These are phyloP conservation scores for Hydrolagus colliei DNA, from an alignment of 2,797 vertebrate species.

Conservation along the genomic window DNA sequence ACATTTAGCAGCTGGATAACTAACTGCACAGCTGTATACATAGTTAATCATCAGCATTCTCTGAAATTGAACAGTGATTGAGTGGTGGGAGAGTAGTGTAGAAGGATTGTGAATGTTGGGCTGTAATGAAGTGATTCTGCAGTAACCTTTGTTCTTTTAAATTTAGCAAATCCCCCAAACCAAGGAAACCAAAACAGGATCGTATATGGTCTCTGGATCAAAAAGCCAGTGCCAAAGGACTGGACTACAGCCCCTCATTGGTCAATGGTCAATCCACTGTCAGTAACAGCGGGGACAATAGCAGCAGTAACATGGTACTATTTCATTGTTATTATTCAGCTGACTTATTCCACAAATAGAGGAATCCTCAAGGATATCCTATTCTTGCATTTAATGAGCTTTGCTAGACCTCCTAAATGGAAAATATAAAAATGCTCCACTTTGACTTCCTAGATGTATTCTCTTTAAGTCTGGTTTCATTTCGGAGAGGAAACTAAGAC, in stretches of 20 bases:
- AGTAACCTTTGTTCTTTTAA: conserved; percentile 2
- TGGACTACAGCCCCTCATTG: conserved; percentile 78
- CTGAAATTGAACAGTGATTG: no score
- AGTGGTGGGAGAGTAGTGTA: no score
- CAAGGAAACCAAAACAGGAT: conserved; percentile 70
- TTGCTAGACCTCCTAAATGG: neutral
- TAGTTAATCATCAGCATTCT: no score
- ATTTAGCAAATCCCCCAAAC: conserved; percentile 76
- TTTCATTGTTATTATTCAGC: neutral
- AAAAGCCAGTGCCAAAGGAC: conserved; percentile 59
- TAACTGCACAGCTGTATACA: no score
- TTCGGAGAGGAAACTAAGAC: no score
- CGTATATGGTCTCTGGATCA: conserved; percentile 76
- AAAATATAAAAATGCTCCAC: no score
- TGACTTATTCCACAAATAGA: no score
- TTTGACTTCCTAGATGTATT: no score
- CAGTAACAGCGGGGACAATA: neutral
- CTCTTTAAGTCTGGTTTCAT: no score
- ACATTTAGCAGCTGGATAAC: no score
- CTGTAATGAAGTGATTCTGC: neutral
- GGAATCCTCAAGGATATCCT: no score
- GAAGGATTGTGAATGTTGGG: no score
- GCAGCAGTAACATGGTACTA: conserved; percentile 8
- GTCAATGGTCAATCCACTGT: conserved; percentile 48
- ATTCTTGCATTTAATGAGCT: neutral